Conservation (phyloP, 2,888 invertebrate genomes). For the Euzetes globulus region DNA sequence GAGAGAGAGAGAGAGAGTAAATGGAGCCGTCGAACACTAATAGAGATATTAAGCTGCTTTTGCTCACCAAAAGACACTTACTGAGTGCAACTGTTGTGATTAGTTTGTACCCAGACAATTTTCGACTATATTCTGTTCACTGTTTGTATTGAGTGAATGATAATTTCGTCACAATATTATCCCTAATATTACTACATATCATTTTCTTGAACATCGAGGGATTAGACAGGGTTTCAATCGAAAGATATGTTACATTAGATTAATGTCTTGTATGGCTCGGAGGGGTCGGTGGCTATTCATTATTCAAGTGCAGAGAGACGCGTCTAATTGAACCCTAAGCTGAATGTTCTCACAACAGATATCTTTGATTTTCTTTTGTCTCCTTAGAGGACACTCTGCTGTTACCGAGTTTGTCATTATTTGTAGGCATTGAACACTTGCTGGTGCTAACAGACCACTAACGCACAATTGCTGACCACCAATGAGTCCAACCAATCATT, state of each 20-base stretch:
- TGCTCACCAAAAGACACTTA: constrained; percentile 24
- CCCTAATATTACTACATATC: constrained; percentile 24
- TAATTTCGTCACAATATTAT: too few relatives aligned
- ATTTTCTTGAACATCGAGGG: constrained; percentile 7
- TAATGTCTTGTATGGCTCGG: background rate
- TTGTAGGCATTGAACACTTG: constrained; percentile 12
- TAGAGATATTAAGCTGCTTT: constrained; percentile 28
- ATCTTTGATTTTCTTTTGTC: constrained; percentile 12
- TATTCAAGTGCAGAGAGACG: constrained; percentile 23
- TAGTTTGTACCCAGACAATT: constrained; percentile 11
- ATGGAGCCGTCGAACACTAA: constrained; percentile 11
- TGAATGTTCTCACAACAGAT: constrained; percentile 6
- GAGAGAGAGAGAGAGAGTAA: background rate
- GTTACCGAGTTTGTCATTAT: background rate
- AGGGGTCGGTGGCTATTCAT: constrained; percentile 8
- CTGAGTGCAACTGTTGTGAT: background rate
- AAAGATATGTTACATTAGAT: constrained; percentile 23
- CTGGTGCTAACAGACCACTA: background rate
- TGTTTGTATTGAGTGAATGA: too few relatives aligned
- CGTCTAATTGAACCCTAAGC: constrained; percentile 24
- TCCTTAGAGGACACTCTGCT: background rate
- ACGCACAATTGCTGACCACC: background rate
- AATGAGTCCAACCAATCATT: background rate
- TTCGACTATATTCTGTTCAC: background rate
- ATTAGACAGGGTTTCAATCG: constrained; percentile 1